phyloP scores from a whole-genome alignment of 1,140 invertebrate genomes.

The Oryctes rhinoceros region DNA sequence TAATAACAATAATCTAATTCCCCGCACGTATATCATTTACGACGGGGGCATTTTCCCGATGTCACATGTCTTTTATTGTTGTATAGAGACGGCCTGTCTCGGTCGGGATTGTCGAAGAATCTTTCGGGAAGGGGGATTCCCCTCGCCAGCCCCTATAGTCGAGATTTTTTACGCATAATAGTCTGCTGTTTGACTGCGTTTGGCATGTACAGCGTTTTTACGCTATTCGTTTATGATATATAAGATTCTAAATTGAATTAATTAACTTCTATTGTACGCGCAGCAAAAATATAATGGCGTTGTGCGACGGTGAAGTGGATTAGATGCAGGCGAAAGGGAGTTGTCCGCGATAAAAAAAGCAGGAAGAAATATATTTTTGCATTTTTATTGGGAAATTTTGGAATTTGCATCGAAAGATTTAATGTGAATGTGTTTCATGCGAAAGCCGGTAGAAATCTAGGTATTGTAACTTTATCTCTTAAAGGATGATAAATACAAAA shows the following conservation, averaged over 20 bases:
- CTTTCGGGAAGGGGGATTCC: not conserved
- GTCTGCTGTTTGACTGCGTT: not conserved
- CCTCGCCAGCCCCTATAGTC: not conserved
- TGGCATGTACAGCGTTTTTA: slow-evolving; percentile 1
- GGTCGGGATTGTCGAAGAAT: not conserved
- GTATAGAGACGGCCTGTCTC: not conserved
- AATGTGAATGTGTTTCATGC: too few species aligned
- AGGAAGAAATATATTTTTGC: too few species aligned
- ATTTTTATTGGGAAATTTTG: too few species aligned
- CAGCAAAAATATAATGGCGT: not conserved
- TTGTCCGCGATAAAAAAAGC: too few species aligned
- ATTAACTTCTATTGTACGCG: slow-evolving; percentile 5
- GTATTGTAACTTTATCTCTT: too few species aligned
- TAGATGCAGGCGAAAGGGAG: too few species aligned
- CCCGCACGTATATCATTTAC: slow-evolving; percentile 23
- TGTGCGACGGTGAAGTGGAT: too few species aligned
- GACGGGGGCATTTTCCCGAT: not conserved
- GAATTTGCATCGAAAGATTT: too few species aligned
- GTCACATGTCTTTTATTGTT: slow-evolving; percentile 36
- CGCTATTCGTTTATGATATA: not conserved
- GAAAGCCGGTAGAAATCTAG: too few species aligned
- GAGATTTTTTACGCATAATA: slow-evolving; percentile 19
- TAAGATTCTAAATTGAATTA: slow-evolving; percentile 26
- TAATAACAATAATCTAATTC: slow-evolving; percentile 30
- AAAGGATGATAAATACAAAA: too few species aligned